A percentile compares a stretch with the other conserved stretches of the same genome.
Evolutionary conservation across 1,140 invertebrate species (phyloP).

Genomic region (Pollicipes pollicipes): DNA sequence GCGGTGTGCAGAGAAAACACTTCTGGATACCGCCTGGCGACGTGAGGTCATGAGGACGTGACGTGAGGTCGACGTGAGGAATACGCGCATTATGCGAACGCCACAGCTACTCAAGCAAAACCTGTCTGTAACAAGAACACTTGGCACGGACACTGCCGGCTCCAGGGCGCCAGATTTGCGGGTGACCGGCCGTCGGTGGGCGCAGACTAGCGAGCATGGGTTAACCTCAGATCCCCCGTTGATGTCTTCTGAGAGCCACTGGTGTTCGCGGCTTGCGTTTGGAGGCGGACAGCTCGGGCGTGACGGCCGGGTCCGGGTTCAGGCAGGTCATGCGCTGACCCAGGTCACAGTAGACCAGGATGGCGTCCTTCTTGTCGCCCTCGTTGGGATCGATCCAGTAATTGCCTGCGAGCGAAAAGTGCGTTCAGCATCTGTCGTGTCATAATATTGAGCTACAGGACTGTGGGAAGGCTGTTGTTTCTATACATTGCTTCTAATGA

Average conservation of each 20-base stretch:
- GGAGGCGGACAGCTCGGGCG: conserved; percentile 36
- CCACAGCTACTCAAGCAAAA: not conserved
- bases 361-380: conserved; percentile 56
- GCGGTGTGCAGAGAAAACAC: too few species aligned
- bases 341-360: conserved; percentile 63
- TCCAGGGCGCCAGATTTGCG: not conserved
- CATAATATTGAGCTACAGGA: too few species aligned
- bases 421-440: too few species aligned
- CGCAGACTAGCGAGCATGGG: too few species aligned
- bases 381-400: conserved; percentile 83
- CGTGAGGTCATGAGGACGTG: too few species aligned
- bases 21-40: too few species aligned
- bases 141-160: not conserved
- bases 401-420: conserved; percentile 35
- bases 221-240: conserved; percentile 43
- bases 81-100: conserved; percentile 8
- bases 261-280: conserved; percentile 36
- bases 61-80: conserved; percentile 8
- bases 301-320: conserved; percentile 44
- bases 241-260: conserved; percentile 50
- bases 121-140: not conserved
- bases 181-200: not conserved
- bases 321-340: conserved; percentile 48
- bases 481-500: too few species aligned
- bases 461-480: too few species aligned